Base-by-base conservation (phyloP, 2,113 vertebrate genomes). In the Oreochromis aureus region DNA sequence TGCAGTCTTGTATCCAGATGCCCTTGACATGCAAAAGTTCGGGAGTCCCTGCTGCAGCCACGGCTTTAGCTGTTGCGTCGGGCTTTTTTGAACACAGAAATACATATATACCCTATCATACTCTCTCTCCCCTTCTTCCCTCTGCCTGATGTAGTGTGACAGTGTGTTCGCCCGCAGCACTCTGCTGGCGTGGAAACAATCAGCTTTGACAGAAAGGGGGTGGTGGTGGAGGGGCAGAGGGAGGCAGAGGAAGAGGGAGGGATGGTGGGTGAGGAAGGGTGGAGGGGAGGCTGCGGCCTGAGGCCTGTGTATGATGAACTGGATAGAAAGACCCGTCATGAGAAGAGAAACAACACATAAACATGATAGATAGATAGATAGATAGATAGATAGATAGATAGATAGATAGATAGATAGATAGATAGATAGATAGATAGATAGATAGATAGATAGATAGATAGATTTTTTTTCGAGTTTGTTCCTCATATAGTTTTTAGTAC, bases 161-260 rank as follows among this genome's bases (percentile, higher is more conserved):
- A 96, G 95, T 95, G 93, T 89, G 89, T 85, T 94, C 84, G 95
- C 96, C 96, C 78, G 88, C 93, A 96, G 96, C 95, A 88, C 93
- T 96, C 94, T 93, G 94, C 91, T 96, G 94, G 96, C 89, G 94
- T 96, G 96, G 96, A 96, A 96, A 96, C 95, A 96, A 97, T 96
- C 96, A 94, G 92, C 95, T 95, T 89, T 96, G 96, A 97, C 96
- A 97, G 95, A 91, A 94, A 94, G 93, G 94, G 95, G 95, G 94
- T 92, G 93, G 95, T 79, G 89, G 91, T 86, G 92, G 94, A 84
- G 90, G 88, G 66, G 79, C 15, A 54, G 88, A 54, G 88, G 85
- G 83, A 30, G 76, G 86, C 10, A 53, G 91, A 82, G 87, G 71
- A 73, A 82, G 89, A 76, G 87, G 84, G 83, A 78, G 69, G 41